These are phyloP conservation scores for Diadema setosum DNA, from an alignment of 35 echinoderm and acorn worm species.

Conservation along the genomic window DNA sequence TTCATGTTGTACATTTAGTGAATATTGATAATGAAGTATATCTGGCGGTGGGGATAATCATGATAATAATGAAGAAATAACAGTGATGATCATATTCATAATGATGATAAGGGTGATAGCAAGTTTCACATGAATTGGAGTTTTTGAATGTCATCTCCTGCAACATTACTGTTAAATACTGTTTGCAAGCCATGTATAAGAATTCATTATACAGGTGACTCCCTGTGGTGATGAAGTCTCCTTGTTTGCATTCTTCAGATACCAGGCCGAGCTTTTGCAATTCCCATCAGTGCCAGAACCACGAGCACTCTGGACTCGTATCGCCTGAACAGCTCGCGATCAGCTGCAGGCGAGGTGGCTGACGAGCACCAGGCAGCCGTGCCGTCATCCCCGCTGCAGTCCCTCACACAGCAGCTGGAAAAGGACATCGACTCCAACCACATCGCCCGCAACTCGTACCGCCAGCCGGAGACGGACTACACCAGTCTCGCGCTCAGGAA, in stretches of 20 bases:
- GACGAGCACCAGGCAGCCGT: background rate
- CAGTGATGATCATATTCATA: too few relatives aligned
- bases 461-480: background rate
- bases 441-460: conserved; percentile 34
- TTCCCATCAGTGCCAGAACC: conserved; percentile 87
- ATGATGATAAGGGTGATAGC: too few relatives aligned
- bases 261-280: conserved; percentile 77
- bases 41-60: too few relatives aligned
- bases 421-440: conserved; percentile 22
- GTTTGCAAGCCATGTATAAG: too few relatives aligned
- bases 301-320: conserved; percentile 84
- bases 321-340: conserved; percentile 38
- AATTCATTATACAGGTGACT: too few relatives aligned
- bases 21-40: too few relatives aligned
- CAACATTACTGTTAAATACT: too few relatives aligned
- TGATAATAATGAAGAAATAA: too few relatives aligned
- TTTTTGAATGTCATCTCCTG: too few relatives aligned
- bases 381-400: background rate
- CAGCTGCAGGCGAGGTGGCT: background rate
- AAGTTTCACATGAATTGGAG: background rate
- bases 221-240: too few relatives aligned
- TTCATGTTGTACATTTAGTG: too few relatives aligned
- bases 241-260: too few relatives aligned
- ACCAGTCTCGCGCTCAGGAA: background rate
- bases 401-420: background rate